Base-by-base conservation (phyloP, 2,113 vertebrate species). In the Speoplatyrhinus poulsoni region DNA sequence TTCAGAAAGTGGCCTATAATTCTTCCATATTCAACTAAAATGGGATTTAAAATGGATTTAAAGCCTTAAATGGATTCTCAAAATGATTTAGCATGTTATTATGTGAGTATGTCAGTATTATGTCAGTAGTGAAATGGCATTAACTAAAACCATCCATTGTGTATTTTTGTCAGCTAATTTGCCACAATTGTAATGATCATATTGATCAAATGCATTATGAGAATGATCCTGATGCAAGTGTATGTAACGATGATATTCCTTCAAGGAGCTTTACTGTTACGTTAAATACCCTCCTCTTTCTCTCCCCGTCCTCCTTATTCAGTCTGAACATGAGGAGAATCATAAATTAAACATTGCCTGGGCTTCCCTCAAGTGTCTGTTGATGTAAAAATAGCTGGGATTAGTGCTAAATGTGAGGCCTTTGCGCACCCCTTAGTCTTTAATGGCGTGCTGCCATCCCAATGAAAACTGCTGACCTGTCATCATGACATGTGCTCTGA, bases 291-390 rank as follows among this genome's bases (percentile, higher is more conserved):
- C 48, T 61, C 65, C 60, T 33, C 58, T 11, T 13, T 3, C 67
- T 49, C 62, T 75, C 76, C 67, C 17, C 16, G 46, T 75, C 76
- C 9, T 78, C 56, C 69, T 75, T 69, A 71, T 64, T 64, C 70
- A 57, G 59, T 54, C 68, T 80, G 66, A 13, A 74, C 80, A 84
- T 79, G 70, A 74, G 46, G 41, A 63, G 74, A 16, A 58, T 83
- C 84, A 89, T 92, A 86, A 88, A 89, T 91, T 85, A 90, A 91
- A 91, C 86, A 92, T 91, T 56, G 73, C 80, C 79, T 72, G 67
- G 60, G 76, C 74, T 84, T 86, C 83, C 83, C 85, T 67, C 3
- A 65, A 80, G 82, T 73, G 76, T 78, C 74, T 82, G 79, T 73
- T 46, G 54, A 76, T 81, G 82, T 89, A 88, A 90, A 88, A 89